Evolutionary conservation across 1,140 invertebrate genomes (phyloP), one percentile per base, ranked within the genome.

Genomic region (Drosophila azteca): DNA sequence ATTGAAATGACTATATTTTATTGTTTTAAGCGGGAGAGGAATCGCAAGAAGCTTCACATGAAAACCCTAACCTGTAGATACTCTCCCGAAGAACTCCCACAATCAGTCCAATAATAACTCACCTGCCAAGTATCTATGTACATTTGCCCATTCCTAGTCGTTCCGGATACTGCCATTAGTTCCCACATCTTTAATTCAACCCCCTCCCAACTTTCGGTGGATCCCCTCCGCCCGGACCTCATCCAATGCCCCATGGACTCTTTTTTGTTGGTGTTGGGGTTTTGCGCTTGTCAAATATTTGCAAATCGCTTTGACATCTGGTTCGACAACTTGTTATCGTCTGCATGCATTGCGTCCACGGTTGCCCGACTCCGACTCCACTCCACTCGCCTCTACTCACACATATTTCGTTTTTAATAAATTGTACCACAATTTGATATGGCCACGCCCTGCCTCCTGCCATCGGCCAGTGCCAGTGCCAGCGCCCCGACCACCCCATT

Each of bases 241-340:
- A 58, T 57, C 51, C 45, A 35, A 31, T 58, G 69, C 57, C 64
- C 64, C 26, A 65, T 69, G 49, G 51, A 52, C 51, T 55, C 29
- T 45, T 55, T 35, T 17, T 57, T 9, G 51, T 31, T 50, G 61
- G 29, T 15, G 53, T 71, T 67, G 67, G 72, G 79, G 68, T 81
- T 85, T 85, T 88, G 79, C 76, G 83, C 83, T 88, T 88, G 83
- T 88, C 83, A 88, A 88, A 88, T 88, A 88, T 88, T 88, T 88
- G 83, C 83, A 88, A 88, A 88, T 88, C 83, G 83, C 79, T 88
- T 88, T 88, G 83, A 88, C 83, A 88, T 88, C 84, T 88, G 83
- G 83, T 88, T 88, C 83, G 83, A 88, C 83, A 88, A 88, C 84
- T 88, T 88, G 83, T 88, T 88, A 88, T 88, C 83, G 83, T 88